Conservation (phyloP, 2,888 invertebrate genomes). For the Criorhina ranunculi region DNA sequence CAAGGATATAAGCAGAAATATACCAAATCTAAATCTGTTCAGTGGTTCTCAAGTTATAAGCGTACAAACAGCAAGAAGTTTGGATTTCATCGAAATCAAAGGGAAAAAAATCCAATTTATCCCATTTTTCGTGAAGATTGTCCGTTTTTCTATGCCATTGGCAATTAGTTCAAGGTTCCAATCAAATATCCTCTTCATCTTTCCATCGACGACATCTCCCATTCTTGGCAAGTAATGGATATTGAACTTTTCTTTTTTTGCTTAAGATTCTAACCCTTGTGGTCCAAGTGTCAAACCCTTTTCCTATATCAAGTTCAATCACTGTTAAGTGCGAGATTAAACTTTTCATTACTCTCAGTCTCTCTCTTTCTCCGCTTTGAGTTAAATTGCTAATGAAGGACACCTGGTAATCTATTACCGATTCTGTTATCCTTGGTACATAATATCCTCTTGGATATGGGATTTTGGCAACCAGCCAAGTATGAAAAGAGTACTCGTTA, state of each 20-base stretch:
- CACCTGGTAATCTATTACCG: slow-evolving; percentile 2
- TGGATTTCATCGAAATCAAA: too few species aligned
- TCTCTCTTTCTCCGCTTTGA: not conserved
- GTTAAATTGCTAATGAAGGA: slow-evolving; percentile 11
- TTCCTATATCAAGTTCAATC: too few species aligned
- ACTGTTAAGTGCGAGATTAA: slow-evolving; percentile 1
- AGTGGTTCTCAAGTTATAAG: too few species aligned
- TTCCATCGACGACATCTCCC: not conserved
- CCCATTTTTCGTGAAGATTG: too few species aligned
- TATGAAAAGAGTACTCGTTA: not conserved
- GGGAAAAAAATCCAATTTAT: too few species aligned
- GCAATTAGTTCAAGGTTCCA: too few species aligned
- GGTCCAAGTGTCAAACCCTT: not conserved
- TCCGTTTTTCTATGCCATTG: too few species aligned
- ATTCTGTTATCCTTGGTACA: not conserved
- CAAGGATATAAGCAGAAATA: too few species aligned
- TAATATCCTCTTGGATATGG: slow-evolving; percentile 1
- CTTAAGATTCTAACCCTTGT: not conserved
- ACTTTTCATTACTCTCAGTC: slow-evolving; percentile 10
- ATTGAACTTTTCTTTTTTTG: not conserved
- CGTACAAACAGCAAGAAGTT: too few species aligned
- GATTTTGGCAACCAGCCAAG: not conserved
- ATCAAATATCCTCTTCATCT: not conserved
- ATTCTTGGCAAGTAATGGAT: not conserved
- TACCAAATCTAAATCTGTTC: too few species aligned